phyloP scores from a whole-genome alignment of 1,140 invertebrate species.

The Trichonephila clavipes region DNA sequence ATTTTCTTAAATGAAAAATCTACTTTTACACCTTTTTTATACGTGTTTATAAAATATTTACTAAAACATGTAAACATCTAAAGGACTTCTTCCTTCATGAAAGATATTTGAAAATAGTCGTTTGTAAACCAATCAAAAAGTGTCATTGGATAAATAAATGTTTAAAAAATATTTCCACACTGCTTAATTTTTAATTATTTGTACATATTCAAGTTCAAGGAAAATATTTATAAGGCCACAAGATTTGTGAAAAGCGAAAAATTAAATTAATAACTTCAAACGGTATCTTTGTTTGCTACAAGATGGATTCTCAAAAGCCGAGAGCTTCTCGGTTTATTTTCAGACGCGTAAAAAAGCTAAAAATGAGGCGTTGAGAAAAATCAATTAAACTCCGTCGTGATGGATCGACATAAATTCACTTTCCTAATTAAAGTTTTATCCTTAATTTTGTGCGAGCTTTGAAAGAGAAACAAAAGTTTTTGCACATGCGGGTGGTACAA shows the following conservation, averaged over 20 bases:
- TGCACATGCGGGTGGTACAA: not conserved
- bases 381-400: not conserved
- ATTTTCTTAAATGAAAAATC: not conserved
- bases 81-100: no score
- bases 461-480: not conserved
- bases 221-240: not conserved
- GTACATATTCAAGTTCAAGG: not conserved
- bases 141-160: no score
- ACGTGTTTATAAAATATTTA: no score
- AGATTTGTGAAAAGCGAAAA: not conserved
- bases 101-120: no score
- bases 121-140: no score
- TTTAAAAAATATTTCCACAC: no score
- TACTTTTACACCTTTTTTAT: no score
- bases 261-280: not conserved
- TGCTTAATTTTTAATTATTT: not conserved
- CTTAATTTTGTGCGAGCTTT: not conserved
- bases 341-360: not conserved
- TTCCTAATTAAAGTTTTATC: conserved; percentile 19
- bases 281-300: not conserved
- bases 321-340: not conserved
- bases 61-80: no score
- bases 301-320: not conserved
- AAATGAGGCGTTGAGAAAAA: not conserved
- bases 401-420: conserved; percentile 13